A percentile compares a stretch with the other conserved stretches of the same genome.
These are phyloP conservation scores for Marmota monax DNA, from an alignment of 2,113 vertebrate genomes.

Conservation along the genomic window DNA sequence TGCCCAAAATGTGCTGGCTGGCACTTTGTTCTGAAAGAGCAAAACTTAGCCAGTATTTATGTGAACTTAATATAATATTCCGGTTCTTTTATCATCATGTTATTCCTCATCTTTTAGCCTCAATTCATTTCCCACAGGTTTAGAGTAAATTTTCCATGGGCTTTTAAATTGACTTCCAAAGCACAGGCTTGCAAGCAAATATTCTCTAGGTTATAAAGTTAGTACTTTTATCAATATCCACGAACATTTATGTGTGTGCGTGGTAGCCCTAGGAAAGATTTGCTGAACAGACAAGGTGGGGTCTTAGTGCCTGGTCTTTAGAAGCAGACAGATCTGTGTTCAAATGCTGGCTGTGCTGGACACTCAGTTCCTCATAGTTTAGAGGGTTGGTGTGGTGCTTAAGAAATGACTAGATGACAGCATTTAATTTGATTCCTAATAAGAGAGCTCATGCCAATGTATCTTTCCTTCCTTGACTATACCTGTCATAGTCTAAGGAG, in stretches of 20 bases:
- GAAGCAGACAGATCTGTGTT: not conserved
- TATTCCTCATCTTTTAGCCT: slow-evolving; percentile 41
- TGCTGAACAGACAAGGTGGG: not conserved
- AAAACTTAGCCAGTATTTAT: slow-evolving; percentile 21
- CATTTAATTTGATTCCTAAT: not conserved
- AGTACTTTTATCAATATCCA: not conserved
- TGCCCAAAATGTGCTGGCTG: not conserved
- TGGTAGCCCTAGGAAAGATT: not conserved
- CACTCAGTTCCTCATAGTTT: not conserved
- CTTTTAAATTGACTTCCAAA: slow-evolving; percentile 63
- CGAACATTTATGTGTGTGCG: slow-evolving; percentile 17
- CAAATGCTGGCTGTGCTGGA: not conserved
- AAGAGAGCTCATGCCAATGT: not conserved
- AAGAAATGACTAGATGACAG: not conserved
- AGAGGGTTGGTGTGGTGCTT: not conserved
- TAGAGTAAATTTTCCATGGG: slow-evolving; percentile 20
- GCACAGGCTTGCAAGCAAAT: slow-evolving; percentile 16
- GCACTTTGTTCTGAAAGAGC: not conserved
- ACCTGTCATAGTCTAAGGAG: not conserved
- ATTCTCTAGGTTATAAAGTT: slow-evolving; percentile 6
- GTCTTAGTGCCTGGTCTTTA: not conserved
- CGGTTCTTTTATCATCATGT: not conserved
- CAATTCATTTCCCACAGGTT: slow-evolving; percentile 23
- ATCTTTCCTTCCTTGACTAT: not conserved
- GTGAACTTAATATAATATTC: not conserved